These are phyloP conservation scores for Pseudochirops cupreus DNA, from an alignment of 2,797 vertebrate genomes.

Conservation along the genomic window DNA sequence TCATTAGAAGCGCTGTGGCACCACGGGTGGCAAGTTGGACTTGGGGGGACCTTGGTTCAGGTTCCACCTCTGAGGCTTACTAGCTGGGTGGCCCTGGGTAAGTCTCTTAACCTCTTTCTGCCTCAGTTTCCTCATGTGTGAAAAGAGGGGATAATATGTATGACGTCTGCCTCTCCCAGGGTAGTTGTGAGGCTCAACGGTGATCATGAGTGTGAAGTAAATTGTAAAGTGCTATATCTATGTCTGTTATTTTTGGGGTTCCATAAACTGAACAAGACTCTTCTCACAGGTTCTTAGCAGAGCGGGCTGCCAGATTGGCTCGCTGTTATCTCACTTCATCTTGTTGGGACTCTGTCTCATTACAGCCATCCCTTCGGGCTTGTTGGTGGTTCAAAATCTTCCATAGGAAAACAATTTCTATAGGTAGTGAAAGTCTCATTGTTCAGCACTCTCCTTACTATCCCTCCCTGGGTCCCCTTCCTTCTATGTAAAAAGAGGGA, in stretches of 20 bases:
- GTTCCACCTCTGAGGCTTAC: no score
- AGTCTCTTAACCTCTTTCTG: no score
- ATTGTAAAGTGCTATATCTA: neutral
- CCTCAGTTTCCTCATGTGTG: no score
- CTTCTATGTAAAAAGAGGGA: neutral
- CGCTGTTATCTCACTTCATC: neutral
- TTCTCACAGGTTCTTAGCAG: neutral
- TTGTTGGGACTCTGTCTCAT: neutral
- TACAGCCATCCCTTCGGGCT: neutral
- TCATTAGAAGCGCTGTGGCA: no score
- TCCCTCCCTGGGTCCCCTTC: neutral
- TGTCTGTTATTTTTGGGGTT: neutral
- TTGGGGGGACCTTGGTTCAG: neutral
- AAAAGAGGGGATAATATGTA: no score
- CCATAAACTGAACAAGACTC: no score
- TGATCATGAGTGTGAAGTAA: neutral
- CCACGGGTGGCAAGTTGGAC: conserved; percentile 46
- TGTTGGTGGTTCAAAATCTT: no score
- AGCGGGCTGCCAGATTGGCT: neutral
- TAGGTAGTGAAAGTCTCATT: no score
- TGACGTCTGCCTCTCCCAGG: no score
- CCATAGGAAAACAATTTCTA: no score
- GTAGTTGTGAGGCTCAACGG: neutral
- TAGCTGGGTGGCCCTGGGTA: no score
- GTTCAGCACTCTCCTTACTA: neutral